These are phyloP conservation scores for Pyrgus malvae DNA, from an alignment of 2,888 invertebrate species.

Conservation along the genomic window DNA sequence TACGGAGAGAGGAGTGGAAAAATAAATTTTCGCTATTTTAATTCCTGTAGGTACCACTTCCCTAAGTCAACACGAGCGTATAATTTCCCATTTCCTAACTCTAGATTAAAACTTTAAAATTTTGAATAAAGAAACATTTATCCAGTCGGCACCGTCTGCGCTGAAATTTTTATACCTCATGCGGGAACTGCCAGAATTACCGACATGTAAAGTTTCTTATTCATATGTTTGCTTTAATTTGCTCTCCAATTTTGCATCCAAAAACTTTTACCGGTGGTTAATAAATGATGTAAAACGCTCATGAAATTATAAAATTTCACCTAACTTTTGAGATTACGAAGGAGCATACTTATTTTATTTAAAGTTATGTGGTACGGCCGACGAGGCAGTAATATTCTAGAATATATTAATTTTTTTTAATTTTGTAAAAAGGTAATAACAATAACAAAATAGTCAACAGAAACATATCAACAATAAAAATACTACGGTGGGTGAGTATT, in stretches of 20 bases:
- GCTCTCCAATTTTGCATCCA: slow-evolving; percentile 13
- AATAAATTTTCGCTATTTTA: not conserved
- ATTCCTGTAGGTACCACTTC: not conserved
- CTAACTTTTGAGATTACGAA: not conserved
- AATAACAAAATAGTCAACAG: slow-evolving; percentile 47
- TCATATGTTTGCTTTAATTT: slow-evolving; percentile 24
- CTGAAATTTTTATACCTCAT: slow-evolving; percentile 23
- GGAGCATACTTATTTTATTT: not conserved
- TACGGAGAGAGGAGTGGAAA: not conserved
- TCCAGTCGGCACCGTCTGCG: not conserved
- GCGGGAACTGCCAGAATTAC: slow-evolving; percentile 21
- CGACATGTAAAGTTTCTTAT: slow-evolving; percentile 22
- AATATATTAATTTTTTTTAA: slow-evolving; percentile 3
- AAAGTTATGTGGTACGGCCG: not conserved
- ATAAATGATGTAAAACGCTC: slow-evolving; percentile 13
- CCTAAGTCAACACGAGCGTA: not conserved
- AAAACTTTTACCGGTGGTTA: slow-evolving; percentile 14
- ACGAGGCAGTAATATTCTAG: not conserved
- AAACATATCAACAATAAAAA: slow-evolving; percentile 49
- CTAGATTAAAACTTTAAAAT: slow-evolving; percentile 19
- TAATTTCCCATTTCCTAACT: slow-evolving; percentile 10
- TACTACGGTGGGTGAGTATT: not conserved
- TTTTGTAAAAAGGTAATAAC: slow-evolving; percentile 45
- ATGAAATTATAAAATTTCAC: slow-evolving; percentile 11
- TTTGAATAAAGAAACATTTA: slow-evolving; percentile 19